Evolutionary conservation across 2,797 vertebrate species (phyloP).

Genomic region (Myotis myotis): DNA sequence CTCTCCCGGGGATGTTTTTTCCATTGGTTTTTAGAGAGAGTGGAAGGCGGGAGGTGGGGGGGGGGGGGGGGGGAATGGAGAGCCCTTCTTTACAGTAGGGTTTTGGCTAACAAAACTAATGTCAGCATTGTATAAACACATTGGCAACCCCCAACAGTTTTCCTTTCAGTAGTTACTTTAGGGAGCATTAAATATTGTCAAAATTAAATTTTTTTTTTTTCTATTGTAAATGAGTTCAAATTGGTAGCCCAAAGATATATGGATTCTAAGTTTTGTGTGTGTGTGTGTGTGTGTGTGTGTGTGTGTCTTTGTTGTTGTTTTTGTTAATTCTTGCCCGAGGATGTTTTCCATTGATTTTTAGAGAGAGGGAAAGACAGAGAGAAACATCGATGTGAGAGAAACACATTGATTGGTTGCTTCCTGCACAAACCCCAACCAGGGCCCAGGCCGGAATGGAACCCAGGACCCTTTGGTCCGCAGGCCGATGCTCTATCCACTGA

Average conservation of each 20-base stretch:
- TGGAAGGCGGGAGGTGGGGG: neutral
- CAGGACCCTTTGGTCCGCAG: too few relatives aligned
- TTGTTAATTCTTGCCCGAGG: too few relatives aligned
- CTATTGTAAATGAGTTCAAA: neutral
- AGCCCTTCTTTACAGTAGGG: neutral
- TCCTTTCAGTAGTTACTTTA: neutral
- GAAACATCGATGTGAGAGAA: neutral
- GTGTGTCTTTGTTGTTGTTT: neutral
- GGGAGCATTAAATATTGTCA: neutral
- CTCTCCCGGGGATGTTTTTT: neutral
- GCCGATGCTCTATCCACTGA: neutral
- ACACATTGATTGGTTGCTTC: neutral
- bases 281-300: neutral
- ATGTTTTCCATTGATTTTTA: neutral
- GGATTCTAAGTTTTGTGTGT: neutral
- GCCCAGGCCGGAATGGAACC: too few relatives aligned
- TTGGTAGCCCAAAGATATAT: neutral
- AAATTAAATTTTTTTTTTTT: neutral
- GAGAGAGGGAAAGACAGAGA: neutral
- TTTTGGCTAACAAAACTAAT: neutral
- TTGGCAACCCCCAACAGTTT: neutral
- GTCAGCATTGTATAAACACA: neutral
- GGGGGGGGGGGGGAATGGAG: neutral
- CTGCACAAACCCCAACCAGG: neutral
- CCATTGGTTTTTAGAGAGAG: neutral